Evolutionary conservation across 2,888 invertebrate species (phyloP), one percentile per base, ranked within the genome.

Genomic region (Leptarthrus brevirostris): DNA sequence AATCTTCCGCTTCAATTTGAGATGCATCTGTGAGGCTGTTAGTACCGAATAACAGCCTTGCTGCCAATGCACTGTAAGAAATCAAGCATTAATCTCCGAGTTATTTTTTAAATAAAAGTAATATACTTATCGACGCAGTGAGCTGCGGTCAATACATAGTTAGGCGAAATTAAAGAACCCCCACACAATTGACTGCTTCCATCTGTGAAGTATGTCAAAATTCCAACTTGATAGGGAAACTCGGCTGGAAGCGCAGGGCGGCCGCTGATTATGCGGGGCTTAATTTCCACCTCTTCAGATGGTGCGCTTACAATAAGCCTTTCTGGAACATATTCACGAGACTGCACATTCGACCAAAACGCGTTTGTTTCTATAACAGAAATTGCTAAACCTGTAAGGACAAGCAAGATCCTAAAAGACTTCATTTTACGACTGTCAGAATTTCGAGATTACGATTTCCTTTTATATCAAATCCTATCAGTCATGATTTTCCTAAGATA

Each of bases 81-180:
- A 16, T 30, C 12, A 12, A 3, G 5, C 14, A 16, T 8, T 26
- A 34, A 18, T 56, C n/a, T n/a, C n/a, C n/a, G n/a, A n/a, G n/a
- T n/a, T n/a, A n/a, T 56, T 3, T 30, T 12, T 1, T 30, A 30
- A 10, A 14, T 16, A 30, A 16, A 56, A 30, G 12, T 18, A 80
- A 12, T 40, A 0, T 79, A 84, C 83, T 80, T 82, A 76, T 83
- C 83, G 71, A 84, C 82, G 77, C 83, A 83, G 76, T 83, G 83
- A 76, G 83, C 83, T 52, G 83, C 82, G 26, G 82, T 83, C 74
- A 83, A 54, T 8, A 83, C 77, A 80, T 81, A 83, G 58, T 77
- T 74, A n/a, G 74, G 22, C 3, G 76, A 76, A 71, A 83, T 79
- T 69, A 83, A 73, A 34, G 81, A 81, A 52, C 81, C 83, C 73